These are phyloP conservation scores for Aspidoscelis tigris DNA, from an alignment of 2,113 vertebrate genomes.

Conservation along the genomic window DNA sequence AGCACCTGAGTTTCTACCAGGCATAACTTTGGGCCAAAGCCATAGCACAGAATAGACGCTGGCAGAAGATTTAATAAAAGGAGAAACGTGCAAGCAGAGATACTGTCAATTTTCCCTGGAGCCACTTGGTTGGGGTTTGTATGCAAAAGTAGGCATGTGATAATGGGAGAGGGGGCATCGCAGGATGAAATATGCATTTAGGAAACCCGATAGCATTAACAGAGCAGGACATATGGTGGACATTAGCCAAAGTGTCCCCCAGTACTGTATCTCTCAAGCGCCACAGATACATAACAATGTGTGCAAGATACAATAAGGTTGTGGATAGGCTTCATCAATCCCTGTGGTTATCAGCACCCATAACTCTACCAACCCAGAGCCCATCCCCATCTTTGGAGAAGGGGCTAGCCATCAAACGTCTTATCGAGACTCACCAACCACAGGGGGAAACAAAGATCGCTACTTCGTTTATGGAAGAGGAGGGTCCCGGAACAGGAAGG, in stretches of 20 bases:
- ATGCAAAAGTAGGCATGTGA: background rate
- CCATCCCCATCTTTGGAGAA: slow-evolving; percentile 25
- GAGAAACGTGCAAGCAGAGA: background rate
- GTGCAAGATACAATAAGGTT: background rate
- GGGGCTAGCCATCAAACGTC: background rate
- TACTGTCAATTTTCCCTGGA: slow-evolving; percentile 7
- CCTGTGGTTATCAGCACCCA: slow-evolving; percentile 17
- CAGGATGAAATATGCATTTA: background rate
- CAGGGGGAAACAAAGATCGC: slow-evolving; percentile 12
- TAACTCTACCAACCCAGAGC: background rate
- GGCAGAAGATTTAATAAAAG: background rate
- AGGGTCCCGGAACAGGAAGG: background rate
- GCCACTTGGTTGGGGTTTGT: background rate
- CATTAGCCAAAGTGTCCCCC: background rate
- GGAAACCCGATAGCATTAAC: background rate
- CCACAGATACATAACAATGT: background rate
- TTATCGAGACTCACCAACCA: slow-evolving; percentile 30
- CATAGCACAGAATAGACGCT: background rate
- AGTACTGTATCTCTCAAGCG: background rate
- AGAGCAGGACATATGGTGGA: background rate
- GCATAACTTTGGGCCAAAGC: background rate
- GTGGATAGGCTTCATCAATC: slow-evolving; percentile 17
- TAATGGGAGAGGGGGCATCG: background rate
- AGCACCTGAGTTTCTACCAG: background rate
- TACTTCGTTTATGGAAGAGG: background rate